Conservation (phyloP, 2,797 vertebrate species). For the Schizopygopsis pylzovi region DNA sequence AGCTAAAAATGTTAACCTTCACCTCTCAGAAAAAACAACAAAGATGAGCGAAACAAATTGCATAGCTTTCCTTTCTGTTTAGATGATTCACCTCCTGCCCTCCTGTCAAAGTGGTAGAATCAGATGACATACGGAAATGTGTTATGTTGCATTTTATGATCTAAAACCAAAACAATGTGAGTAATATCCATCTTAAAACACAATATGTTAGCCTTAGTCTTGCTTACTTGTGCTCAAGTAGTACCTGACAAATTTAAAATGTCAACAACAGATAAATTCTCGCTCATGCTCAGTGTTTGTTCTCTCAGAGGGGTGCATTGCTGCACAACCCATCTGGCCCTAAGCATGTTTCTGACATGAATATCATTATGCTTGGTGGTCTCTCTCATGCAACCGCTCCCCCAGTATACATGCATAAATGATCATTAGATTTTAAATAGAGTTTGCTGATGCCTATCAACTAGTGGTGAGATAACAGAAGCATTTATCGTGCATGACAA, state of each 20-base stretch:
- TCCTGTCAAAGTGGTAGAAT: neutral
- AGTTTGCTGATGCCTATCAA: slow-evolving; percentile 5
- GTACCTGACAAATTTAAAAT: slow-evolving; percentile 34
- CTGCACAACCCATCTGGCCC: slow-evolving; percentile 27
- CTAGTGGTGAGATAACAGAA: slow-evolving; percentile 11
- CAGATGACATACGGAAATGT: slow-evolving; percentile 15
- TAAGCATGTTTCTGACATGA: slow-evolving; percentile 43
- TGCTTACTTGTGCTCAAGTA: slow-evolving; percentile 1
- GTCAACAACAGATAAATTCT: slow-evolving; percentile 46
- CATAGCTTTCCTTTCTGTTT: slow-evolving; percentile 18
- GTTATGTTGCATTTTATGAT: neutral
- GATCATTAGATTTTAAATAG: slow-evolving; percentile 27
- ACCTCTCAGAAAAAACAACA: slow-evolving; percentile 21
- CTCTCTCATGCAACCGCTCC: neutral
- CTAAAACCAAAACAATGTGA: slow-evolving; percentile 22
- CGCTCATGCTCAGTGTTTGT: slow-evolving; percentile 9
- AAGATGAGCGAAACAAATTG: neutral
- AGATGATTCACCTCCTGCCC: neutral
- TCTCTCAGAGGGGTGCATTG: slow-evolving; percentile 23
- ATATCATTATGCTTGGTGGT: slow-evolving; percentile 31
- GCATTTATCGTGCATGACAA: slow-evolving; percentile 26
- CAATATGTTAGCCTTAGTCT: neutral
- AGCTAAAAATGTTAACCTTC: slow-evolving; percentile 40
- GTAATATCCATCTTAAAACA: neutral
- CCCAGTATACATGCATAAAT: neutral